Base-by-base conservation (phyloP, 2,113 vertebrate species). In the Rhinopomastus cyanomelas region DNA sequence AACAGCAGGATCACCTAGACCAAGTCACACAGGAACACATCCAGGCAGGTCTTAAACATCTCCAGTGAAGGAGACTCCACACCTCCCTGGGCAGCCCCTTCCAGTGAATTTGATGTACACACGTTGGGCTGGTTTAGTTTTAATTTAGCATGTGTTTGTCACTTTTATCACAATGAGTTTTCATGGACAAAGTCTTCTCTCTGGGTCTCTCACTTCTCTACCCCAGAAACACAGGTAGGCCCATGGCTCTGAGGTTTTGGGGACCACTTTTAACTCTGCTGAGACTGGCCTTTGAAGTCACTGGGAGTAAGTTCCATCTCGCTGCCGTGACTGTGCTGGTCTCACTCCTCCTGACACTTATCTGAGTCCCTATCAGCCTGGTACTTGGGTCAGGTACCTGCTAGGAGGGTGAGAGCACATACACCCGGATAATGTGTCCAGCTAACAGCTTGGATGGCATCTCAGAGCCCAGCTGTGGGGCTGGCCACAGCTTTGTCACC, bases 131-230 rank as follows among this genome's bases (percentile, higher is more conserved):
- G 81, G 59, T 90, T 95, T 82, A 95, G 87, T 95, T 92, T 95
- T 92, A 88, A 93, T 88, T 95, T 90, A 88, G 78, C 90, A 92
- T 90, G 69, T 93, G 88, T 93, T 95, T 95, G 84, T 69, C 55
- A 84, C 94, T 92, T 95, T 93, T 88, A 85, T 93, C 72, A 89
- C 55, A 87, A 88, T 78, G 86, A 86, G 84, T 95, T 96, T 93
- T 95, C 88, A 84, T 32, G 60, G 62, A 79, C 81, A 95, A 90
- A 55, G 74, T 78, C 86, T 95, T 88, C 78, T 83, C 88, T 94
- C 62, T 2, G 52, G 88, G 73, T 84, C n/a, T 95, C 71, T 81
- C 0, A 5, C 86, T 96, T 59, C 39, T 87, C 34, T 87, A 42
- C 55, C 36, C 55, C 51, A 84, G 86, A 66, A 90, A 68, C 27